A percentile compares a stretch with the other conserved stretches of the same genome.
Evolutionary conservation across 2,797 vertebrate species (phyloP).

Genomic region (Xerus rutilus): DNA sequence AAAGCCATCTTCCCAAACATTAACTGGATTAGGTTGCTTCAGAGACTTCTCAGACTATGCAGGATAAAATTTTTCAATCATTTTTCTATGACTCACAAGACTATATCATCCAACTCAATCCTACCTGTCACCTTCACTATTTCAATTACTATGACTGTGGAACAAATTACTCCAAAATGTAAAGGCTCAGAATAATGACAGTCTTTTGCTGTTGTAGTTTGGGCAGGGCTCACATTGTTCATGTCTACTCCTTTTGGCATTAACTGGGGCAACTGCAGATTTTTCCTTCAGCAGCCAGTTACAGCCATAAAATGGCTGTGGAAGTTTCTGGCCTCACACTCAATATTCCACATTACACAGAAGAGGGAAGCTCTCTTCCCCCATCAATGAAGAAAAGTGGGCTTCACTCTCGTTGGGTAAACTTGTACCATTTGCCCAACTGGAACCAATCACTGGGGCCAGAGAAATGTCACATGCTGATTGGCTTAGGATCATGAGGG

Average conservation of each 20-base stretch:
- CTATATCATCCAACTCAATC: not conserved
- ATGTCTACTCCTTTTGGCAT: not conserved
- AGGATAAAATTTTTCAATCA: not conserved
- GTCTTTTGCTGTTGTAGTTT: not conserved
- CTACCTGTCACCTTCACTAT: not conserved
- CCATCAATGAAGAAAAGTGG: not conserved
- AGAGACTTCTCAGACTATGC: not conserved
- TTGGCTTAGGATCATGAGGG: not conserved
- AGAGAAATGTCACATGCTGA: not conserved
- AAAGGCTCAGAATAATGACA: not conserved
- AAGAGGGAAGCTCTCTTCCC: not conserved
- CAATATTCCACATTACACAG: not conserved
- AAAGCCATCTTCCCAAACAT: not conserved
- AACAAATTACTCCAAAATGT: not conserved
- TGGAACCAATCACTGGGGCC: not conserved
- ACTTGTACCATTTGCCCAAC: not conserved
- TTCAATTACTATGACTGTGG: not conserved
- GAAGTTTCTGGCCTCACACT: not conserved
- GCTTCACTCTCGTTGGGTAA: not conserved
- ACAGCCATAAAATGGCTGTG: not conserved
- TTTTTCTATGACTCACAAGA: not conserved
- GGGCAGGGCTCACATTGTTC: not conserved
- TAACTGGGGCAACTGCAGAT: not conserved
- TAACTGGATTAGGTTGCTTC: not conserved
- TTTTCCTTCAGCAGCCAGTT: not conserved